phyloP scores from a whole-genome alignment of 2,797 vertebrate species.

The Labeo calbasu region DNA sequence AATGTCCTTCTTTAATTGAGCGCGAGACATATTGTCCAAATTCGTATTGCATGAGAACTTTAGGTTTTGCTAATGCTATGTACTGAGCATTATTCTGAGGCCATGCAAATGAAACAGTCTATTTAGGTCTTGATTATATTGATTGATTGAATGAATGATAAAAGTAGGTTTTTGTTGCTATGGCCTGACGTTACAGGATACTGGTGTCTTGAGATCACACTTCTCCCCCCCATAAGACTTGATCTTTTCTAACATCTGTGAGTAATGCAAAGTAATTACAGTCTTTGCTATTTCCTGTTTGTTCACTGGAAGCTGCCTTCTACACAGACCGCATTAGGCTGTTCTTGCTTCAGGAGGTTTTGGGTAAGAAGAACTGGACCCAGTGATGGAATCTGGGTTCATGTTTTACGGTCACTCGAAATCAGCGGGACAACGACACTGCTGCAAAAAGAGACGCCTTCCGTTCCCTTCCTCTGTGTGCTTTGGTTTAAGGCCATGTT shows the following conservation, averaged over 20 bases:
- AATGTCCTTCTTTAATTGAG: slow-evolving; percentile 23
- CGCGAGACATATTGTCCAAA: slow-evolving; percentile 35
- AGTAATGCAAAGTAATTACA: slow-evolving; percentile 58
- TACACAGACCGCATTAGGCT: slow-evolving; percentile 37
- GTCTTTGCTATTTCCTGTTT: slow-evolving; percentile 64
- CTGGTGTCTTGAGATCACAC: slow-evolving; percentile 26
- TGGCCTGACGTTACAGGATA: slow-evolving; percentile 38
- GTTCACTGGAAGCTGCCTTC: slow-evolving; percentile 57
- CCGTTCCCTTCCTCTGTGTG: slow-evolving; percentile 49
- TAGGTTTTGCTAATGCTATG: slow-evolving; percentile 50
- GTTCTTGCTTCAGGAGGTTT: slow-evolving; percentile 22
- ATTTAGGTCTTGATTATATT: slow-evolving; percentile 60
- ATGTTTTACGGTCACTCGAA: slow-evolving; percentile 7
- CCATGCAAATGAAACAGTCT: slow-evolving; percentile 55
- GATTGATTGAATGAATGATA: slow-evolving; percentile 48
- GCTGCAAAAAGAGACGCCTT: slow-evolving; percentile 42
- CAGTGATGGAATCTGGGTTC: slow-evolving; percentile 37
- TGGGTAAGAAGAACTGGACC: slow-evolving; percentile 42
- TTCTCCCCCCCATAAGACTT: slow-evolving; percentile 18
- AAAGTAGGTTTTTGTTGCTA: slow-evolving; percentile 44
- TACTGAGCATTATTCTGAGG: slow-evolving; percentile 53
- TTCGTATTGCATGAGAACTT: slow-evolving; percentile 56
- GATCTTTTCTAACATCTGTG: slow-evolving; percentile 61
- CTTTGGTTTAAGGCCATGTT: slow-evolving; percentile 63
- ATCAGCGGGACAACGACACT: slow-evolving; percentile 24